Percentiles rank a stretch among this genome's conserved stretches.
These are phyloP conservation scores for Gadus chalcogrammus DNA, from an alignment of 2,113 vertebrate genomes.

Conservation along the genomic window DNA sequence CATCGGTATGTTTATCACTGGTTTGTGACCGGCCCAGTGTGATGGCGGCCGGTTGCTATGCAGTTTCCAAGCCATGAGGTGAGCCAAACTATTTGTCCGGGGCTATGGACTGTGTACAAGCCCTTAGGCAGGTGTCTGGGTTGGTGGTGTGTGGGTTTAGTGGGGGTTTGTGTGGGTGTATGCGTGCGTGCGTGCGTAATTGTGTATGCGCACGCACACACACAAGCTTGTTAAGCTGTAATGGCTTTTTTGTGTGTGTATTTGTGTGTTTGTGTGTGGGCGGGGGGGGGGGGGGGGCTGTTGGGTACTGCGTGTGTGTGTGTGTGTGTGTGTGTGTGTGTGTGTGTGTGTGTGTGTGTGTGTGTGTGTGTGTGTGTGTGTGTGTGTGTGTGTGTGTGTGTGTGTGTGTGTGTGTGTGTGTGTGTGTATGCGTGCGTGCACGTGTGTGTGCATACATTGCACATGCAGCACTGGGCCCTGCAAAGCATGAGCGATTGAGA, in stretches of 20 bases:
- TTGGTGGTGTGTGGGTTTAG: conserved; percentile 5
- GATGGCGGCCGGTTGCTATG: conserved; percentile 30
- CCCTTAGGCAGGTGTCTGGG: no score
- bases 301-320: no score
- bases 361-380: background rate
- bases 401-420: conserved; percentile 4
- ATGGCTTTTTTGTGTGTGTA: background rate
- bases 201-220: no score
- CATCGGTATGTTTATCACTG: conserved; percentile 23
- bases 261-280: background rate
- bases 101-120: no score
- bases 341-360: no score
- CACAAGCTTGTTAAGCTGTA: no score
- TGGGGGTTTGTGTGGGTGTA: background rate
- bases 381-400: background rate
- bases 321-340: no score
- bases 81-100: conserved; percentile 22
- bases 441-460: background rate
- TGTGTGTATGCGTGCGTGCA: no score
- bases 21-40: conserved; percentile 33
- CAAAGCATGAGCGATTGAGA: no score
- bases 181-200: background rate
- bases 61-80: conserved; percentile 27
- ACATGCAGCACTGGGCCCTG: no score
- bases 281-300: no score